These are phyloP conservation scores for Heliornis fulica DNA, from an alignment of 2,113 vertebrate genomes.

Conservation along the genomic window DNA sequence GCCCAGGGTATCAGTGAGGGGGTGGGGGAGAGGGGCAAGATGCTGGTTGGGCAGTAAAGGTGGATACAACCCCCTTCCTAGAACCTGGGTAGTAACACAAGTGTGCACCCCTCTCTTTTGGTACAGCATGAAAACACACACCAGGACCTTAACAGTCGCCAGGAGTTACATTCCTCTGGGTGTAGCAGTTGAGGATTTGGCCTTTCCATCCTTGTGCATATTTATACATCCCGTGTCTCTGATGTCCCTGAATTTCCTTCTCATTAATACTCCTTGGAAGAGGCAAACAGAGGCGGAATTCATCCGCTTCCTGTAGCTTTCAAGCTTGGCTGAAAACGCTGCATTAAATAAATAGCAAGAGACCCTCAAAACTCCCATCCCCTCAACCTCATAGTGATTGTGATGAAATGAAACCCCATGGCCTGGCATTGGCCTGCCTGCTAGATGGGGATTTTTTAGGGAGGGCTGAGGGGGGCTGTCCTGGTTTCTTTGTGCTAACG, in stretches of 20 bases:
- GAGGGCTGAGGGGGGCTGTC: not conserved
- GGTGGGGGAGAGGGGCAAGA: not conserved
- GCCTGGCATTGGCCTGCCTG: not conserved
- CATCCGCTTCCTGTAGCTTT: not conserved
- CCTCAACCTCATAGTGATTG: rapidly evolving
- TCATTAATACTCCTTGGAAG: not conserved
- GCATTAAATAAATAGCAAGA: not conserved
- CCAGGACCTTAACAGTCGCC: not conserved
- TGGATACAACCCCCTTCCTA: not conserved
- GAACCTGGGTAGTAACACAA: not conserved
- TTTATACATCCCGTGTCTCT: not conserved
- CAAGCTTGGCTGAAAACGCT: not conserved
- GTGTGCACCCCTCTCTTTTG: not conserved
- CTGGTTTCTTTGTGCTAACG: not conserved
- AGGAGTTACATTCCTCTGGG: not conserved
- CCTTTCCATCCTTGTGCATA: not conserved
- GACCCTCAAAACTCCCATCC: not conserved
- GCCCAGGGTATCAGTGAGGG: rapidly evolving
- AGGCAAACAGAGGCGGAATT: not conserved
- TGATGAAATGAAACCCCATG: not conserved
- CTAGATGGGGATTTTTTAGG: not conserved
- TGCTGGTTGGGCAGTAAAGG: not conserved
- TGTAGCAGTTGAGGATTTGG: not conserved
- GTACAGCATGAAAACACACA: not conserved
- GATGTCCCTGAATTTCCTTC: conserved; percentile 12